Evolutionary conservation across 1,140 invertebrate species (phyloP).

Genomic region (Ceratosolen fusciceps): DNA sequence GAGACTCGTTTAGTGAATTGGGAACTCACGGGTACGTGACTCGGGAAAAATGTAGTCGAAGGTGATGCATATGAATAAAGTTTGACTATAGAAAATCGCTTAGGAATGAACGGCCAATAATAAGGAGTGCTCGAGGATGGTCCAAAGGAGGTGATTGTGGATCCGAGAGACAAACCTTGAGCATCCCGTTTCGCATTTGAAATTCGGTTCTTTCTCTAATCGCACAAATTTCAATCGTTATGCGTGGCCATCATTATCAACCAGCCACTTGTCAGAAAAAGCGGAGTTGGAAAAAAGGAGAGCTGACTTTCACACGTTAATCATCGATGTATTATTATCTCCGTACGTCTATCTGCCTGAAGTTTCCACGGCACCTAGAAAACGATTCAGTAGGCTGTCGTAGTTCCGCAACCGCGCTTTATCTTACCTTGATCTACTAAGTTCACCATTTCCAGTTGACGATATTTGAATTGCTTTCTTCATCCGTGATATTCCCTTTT

Average conservation of each 20-base stretch:
- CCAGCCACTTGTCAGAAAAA: background rate
- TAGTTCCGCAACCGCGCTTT: no score
- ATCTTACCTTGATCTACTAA: no score
- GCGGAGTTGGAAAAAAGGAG: background rate
- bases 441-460: no score
- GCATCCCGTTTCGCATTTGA: conserved; percentile 7
- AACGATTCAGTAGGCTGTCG: no score
- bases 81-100: no score
- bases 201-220: background rate
- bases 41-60: background rate
- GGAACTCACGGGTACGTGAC: background rate
- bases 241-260: background rate
- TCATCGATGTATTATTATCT: no score
- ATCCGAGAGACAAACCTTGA: background rate
- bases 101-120: background rate
- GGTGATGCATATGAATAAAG: background rate
- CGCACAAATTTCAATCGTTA: conserved; percentile 6
- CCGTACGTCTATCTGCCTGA: no score
- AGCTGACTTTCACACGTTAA: no score
- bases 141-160: no score
- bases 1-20: background rate
- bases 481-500: no score
- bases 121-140: background rate
- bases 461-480: no score
- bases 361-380: no score